phyloP scores from a whole-genome alignment of 2,888 invertebrate genomes.

The Rhagophthalmus giganteus region DNA sequence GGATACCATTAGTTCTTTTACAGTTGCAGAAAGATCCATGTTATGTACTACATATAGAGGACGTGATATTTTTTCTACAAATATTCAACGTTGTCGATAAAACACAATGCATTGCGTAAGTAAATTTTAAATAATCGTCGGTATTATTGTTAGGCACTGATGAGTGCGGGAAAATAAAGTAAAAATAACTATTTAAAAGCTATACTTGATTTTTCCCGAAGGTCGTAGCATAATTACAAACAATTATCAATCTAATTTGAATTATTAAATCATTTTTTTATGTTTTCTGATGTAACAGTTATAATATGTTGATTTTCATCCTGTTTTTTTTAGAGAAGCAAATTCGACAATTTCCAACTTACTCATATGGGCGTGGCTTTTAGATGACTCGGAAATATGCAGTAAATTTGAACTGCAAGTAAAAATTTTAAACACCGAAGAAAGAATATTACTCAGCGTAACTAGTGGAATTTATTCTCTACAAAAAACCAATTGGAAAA shows the following conservation, averaged over 20 bases:
- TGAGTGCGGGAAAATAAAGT: neutral
- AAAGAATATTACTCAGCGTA: conserved; percentile 42
- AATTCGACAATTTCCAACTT: conserved; percentile 4
- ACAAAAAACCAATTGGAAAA: conserved; percentile 38
- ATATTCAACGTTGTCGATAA: conserved; percentile 9
- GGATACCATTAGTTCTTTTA: conserved; percentile 40
- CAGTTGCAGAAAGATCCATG: conserved; percentile 39
- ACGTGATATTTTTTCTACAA: conserved; percentile 46
- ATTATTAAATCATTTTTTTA: neutral
- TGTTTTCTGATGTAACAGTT: conserved; percentile 3
- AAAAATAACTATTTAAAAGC: neutral
- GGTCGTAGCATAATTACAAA: conserved; percentile 5
- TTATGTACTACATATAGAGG: conserved; percentile 41
- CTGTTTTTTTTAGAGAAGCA: neutral
- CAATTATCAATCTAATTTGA: conserved; percentile 9
- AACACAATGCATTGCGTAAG: conserved; percentile 11
- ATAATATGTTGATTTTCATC: neutral
- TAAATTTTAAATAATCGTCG: conserved; percentile 6
- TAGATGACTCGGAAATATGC: conserved; percentile 39
- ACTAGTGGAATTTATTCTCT: conserved; percentile 44
- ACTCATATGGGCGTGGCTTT: conserved; percentile 47
- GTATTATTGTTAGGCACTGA: neutral
- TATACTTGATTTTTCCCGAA: neutral
- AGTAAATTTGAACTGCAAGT: conserved; percentile 44
- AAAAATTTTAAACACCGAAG: conserved; percentile 37